Evolutionary conservation across 2,113 vertebrate species (phyloP).

Genomic region (Bombycilla garrulus): DNA sequence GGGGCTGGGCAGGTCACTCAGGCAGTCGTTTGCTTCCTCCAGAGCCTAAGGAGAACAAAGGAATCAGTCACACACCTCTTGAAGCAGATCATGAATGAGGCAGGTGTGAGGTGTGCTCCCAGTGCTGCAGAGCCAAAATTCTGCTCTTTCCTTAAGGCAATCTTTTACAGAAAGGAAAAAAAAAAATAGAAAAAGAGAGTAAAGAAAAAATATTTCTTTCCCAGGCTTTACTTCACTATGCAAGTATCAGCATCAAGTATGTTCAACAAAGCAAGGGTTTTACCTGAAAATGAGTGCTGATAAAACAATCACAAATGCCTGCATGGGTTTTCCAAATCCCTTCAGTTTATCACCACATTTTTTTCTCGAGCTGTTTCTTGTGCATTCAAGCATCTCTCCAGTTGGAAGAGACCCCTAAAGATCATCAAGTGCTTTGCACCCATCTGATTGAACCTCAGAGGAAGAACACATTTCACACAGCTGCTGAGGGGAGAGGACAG

Average conservation of each 20-base stretch:
- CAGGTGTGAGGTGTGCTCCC: not conserved
- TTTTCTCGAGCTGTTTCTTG: not conserved
- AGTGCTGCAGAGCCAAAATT: not conserved
- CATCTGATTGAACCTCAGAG: not conserved
- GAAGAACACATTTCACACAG: not conserved
- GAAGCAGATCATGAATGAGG: not conserved
- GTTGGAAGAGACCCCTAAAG: not conserved
- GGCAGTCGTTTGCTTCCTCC: conserved; percentile 54
- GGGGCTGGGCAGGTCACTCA: conserved; percentile 64
- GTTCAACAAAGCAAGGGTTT: not conserved
- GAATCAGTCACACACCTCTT: not conserved
- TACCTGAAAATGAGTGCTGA: not conserved
- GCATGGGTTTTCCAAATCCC: not conserved
- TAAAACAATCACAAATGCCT: not conserved
- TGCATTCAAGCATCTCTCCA: not conserved
- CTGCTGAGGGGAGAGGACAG: not conserved
- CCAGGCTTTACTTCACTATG: not conserved
- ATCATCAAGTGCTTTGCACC: rapidly evolving
- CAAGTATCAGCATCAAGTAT: not conserved
- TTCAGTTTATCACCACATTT: not conserved
- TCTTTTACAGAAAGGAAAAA: not conserved
- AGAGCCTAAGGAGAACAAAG: conserved; percentile 49
- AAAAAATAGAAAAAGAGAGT: too few relatives aligned
- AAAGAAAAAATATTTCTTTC: not conserved
- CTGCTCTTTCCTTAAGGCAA: not conserved